phyloP scores from a whole-genome alignment of 2,888 invertebrate species.

The Aplocera efformata region DNA sequence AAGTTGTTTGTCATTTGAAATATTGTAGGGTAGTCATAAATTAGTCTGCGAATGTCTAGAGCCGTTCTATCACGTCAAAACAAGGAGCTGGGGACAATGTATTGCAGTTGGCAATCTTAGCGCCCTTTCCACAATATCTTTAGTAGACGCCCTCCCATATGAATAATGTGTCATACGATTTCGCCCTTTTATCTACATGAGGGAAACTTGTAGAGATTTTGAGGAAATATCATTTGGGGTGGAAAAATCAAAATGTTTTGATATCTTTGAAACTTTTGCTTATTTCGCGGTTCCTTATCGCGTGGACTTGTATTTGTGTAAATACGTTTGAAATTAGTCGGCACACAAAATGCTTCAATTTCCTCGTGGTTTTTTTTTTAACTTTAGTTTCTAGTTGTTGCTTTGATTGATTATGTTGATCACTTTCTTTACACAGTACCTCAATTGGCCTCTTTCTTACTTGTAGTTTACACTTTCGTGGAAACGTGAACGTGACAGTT shows the following conservation, averaged over 20 bases:
- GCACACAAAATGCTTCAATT: no score
- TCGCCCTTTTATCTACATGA: slow-evolving; percentile 68
- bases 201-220: slow-evolving; percentile 56
- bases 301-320: no score
- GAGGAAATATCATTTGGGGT: slow-evolving; percentile 31
- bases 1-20: slow-evolving; percentile 13
- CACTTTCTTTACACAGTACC: no score
- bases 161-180: slow-evolving; percentile 77
- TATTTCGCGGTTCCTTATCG: not conserved
- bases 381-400: no score
- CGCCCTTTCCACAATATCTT: slow-evolving; percentile 79
- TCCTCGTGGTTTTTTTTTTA: no score
- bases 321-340: no score
- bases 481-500: no score
- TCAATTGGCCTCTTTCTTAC: no score
- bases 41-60: slow-evolving; percentile 60
- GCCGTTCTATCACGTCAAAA: slow-evolving; percentile 76
- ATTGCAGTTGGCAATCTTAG: slow-evolving; percentile 78
- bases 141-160: slow-evolving; percentile 75
- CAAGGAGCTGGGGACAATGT: slow-evolving; percentile 73
- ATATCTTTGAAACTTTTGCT: slow-evolving; percentile 16
- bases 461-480: no score
- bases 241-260: slow-evolving; percentile 27
- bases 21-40: slow-evolving; percentile 28
- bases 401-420: no score